Conservation (phyloP, 1,140 invertebrate genomes). For the Drosophila athabasca region DNA sequence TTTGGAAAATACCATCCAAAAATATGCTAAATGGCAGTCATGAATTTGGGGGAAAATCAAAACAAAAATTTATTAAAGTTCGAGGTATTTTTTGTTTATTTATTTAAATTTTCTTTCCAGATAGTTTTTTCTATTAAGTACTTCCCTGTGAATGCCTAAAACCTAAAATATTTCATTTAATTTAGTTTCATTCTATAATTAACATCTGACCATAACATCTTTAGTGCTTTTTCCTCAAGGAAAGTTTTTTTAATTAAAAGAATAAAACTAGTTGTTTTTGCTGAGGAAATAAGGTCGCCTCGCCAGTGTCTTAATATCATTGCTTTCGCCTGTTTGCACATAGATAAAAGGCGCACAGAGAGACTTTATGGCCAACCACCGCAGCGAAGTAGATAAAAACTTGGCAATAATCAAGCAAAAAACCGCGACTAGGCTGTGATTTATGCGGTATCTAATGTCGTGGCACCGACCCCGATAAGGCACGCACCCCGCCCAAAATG, state of each 20-base stretch:
- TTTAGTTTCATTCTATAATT: no score
- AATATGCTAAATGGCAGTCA: background rate
- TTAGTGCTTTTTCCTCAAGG: background rate
- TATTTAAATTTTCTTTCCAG: no score
- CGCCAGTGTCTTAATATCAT: constrained; percentile 69
- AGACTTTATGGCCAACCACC: constrained; percentile 71
- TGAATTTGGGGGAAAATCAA: constrained; percentile 5
- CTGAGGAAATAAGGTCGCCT: constrained; percentile 70
- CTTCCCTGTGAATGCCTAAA: no score
- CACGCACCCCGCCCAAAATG: constrained; percentile 54
- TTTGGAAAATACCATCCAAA: constrained; percentile 6
- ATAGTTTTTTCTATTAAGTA: no score
- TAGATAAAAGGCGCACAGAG: constrained; percentile 67
- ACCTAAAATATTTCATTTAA: no score
- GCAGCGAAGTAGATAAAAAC: constrained; percentile 74
- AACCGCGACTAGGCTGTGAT: constrained; percentile 74
- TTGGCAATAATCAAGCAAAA: constrained; percentile 61
- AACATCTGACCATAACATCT: constrained; percentile 12
- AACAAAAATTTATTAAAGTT: background rate
- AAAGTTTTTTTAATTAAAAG: constrained; percentile 51
- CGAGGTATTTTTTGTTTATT: no score
- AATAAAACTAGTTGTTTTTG: constrained; percentile 45
- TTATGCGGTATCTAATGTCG: constrained; percentile 73
- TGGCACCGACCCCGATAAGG: constrained; percentile 62
- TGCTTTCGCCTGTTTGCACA: constrained; percentile 68